phyloP scores from a whole-genome alignment of 2,113 vertebrate genomes.

The Orycteropus afer region DNA sequence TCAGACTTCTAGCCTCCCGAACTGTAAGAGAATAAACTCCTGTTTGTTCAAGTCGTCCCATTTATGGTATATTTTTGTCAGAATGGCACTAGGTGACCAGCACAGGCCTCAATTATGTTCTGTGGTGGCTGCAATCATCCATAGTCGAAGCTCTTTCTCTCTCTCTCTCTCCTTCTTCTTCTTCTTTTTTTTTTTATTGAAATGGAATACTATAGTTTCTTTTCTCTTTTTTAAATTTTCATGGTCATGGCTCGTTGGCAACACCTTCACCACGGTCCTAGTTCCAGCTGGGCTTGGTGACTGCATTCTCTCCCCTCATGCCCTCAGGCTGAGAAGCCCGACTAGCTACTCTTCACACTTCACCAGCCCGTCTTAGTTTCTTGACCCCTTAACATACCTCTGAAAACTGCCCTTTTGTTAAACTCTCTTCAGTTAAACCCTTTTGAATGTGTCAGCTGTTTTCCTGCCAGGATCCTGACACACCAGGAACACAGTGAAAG shows the following conservation, averaged over 20 bases:
- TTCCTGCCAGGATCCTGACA: constrained; percentile 11
- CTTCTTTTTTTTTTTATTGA: no score
- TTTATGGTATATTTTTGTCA: no score
- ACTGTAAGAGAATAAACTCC: no score
- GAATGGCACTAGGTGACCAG: no score
- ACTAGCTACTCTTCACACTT: neutral
- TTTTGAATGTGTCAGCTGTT: neutral
- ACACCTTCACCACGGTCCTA: neutral
- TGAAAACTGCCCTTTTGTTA: neutral
- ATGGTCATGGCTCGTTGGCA: neutral
- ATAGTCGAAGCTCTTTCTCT: no score
- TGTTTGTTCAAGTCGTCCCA: no score
- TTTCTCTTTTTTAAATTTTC: no score
- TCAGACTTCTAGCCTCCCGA: no score
- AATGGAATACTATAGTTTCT: no score
- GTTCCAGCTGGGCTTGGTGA: neutral
- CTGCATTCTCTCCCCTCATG: neutral
- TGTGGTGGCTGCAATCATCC: neutral
- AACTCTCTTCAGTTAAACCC: neutral
- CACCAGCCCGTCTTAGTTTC: neutral
- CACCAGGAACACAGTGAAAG: neutral
- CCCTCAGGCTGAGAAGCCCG: neutral
- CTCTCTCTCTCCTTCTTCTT: no score
- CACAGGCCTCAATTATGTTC: no score
- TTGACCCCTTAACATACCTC: neutral